These are phyloP conservation scores for Schizaphis graminum DNA, from an alignment of 2,888 invertebrate species.

Conservation along the genomic window DNA sequence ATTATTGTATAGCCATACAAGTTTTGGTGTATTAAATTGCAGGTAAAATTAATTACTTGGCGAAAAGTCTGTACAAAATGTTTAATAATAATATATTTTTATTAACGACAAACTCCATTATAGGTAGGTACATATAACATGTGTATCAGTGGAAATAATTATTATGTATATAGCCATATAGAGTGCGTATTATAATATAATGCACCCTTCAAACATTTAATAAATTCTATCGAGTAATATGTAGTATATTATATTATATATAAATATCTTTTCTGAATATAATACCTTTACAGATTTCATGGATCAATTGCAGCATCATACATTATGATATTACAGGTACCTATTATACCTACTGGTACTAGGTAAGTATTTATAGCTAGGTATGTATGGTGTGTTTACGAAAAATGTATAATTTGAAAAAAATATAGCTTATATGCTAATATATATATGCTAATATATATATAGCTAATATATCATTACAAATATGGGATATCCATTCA, in stretches of 20 bases:
- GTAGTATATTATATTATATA: background rate
- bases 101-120: background rate
- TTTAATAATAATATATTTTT: background rate
- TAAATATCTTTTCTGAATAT: background rate
- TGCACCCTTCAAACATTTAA: background rate
- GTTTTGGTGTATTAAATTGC: too few species aligned
- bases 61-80: background rate
- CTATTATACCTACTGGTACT: too few species aligned
- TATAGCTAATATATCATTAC: too few species aligned
- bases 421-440: background rate
- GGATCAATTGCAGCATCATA: background rate
- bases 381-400: background rate
- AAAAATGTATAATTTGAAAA: background rate
- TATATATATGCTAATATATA: too few species aligned
- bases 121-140: background rate
- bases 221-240: background rate
- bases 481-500: background rate
- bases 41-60: background rate
- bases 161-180: background rate
- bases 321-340: background rate
- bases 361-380: background rate
- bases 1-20: too few species aligned
- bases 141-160: background rate
- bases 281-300: background rate
- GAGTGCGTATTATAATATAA: background rate